phyloP scores from a whole-genome alignment of 2,113 vertebrate species.

The Pseudopodoces humilis region DNA sequence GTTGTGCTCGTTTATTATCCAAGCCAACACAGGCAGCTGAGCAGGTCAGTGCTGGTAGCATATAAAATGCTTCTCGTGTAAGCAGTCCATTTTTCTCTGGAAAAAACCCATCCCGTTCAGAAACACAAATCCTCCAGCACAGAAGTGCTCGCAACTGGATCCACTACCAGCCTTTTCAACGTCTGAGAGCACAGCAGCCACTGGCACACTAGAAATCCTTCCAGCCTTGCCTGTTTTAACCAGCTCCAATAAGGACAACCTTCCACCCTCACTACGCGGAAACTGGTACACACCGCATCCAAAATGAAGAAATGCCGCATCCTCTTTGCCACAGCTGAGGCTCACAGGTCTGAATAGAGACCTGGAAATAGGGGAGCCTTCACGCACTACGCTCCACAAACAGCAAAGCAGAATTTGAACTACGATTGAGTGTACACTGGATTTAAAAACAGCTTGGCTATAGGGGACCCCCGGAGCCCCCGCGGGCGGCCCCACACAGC shows the following conservation, averaged over 20 bases:
- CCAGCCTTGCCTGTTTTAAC: background rate
- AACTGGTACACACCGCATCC: rapidly evolving
- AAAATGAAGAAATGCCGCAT: rapidly evolving
- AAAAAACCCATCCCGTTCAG: background rate
- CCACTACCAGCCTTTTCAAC: background rate
- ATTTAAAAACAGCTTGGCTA: rapidly evolving
- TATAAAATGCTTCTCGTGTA: rapidly evolving
- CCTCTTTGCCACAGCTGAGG: background rate
- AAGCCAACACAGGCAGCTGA: background rate
- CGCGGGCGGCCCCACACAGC: no score
- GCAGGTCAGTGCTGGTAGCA: rapidly evolving
- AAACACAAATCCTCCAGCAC: background rate
- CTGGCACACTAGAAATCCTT: background rate
- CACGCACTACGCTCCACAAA: rapidly evolving
- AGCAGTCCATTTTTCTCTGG: background rate
- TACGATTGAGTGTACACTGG: rapidly evolving
- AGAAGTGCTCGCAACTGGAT: background rate
- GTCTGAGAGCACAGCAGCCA: rapidly evolving
- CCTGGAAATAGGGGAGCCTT: rapidly evolving
- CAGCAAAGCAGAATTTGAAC: rapidly evolving
- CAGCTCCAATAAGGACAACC: rapidly evolving
- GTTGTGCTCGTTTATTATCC: background rate
- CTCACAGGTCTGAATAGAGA: rapidly evolving
- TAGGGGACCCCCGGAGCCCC: background rate
- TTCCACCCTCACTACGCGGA: rapidly evolving